These are phyloP conservation scores for Diplosoma virens DNA, from an alignment of 23 tunicate species.

Conservation along the genomic window DNA sequence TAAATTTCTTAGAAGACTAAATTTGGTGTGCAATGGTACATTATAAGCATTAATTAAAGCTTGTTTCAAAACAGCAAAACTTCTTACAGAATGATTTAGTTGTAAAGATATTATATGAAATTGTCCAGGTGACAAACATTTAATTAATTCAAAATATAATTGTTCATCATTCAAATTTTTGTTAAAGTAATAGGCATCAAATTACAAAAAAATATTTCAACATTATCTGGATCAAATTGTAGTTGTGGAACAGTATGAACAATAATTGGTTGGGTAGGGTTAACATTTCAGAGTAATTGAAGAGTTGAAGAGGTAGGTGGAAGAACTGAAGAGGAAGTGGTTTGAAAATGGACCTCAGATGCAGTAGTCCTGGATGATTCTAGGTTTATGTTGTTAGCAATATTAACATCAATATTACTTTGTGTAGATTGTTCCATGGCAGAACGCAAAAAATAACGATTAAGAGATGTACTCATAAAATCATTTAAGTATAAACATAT, in stretches of 20 bases:
- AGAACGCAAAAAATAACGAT: no score
- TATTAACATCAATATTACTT: no score
- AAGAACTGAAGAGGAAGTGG: no score
- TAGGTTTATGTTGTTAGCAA: no score
- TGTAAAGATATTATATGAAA: not conserved
- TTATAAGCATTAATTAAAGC: not conserved
- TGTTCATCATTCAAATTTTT: constrained; percentile 2
- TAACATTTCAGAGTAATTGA: no score
- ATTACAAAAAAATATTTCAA: constrained; percentile 3
- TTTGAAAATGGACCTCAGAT: no score
- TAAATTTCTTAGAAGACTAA: not conserved
- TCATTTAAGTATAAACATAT: no score
- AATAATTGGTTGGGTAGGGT: no score
- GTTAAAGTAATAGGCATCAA: not conserved
- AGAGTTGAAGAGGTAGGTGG: no score
- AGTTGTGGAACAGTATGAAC: not conserved
- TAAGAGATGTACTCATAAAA: no score
- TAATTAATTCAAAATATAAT: not conserved
- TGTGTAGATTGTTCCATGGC: no score
- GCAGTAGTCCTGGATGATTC: no score
- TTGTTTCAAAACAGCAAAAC: not conserved
- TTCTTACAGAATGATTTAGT: not conserved
- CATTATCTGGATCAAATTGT: not conserved
- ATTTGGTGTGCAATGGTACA: not conserved
- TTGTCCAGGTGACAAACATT: not conserved